Evolutionary conservation across 2,888 invertebrate species (phyloP), one percentile per base, ranked within the genome.

Genomic region (Drosophila mimica): DNA sequence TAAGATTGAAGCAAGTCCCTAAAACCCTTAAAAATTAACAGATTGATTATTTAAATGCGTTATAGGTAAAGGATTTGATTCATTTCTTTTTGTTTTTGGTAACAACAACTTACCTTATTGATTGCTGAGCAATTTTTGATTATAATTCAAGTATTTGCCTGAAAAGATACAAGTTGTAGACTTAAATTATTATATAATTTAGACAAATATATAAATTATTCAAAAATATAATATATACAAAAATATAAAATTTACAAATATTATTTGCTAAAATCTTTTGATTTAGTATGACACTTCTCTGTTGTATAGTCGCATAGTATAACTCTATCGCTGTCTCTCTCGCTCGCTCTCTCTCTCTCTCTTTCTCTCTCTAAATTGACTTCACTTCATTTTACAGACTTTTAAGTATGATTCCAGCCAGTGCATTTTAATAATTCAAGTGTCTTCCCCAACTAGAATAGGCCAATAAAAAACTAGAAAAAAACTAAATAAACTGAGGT

Each of bases 131-230:
- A 30, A 57, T 33, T 48, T 30, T 11, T n/a, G 28, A 30, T 8
- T 25, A 15, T 2, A 46, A 38, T 57, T 40, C 5, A 46, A 13
- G 9, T 9, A 6, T 51, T 38, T 30, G 0, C 8, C 70, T 70
- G 71, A 25, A 70, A 71, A 31, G 57, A 70, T 30, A 56, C 25
- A 46, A 46, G 28, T 25, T 46, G 46, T 8, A 15, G 25, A 8
- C 15, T 4, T 8, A 7, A 46, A 25, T 25, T 46, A 46, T 25
- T 0, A 13, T 25, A 25, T 25, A 2, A 25, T 25, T 25, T 25
- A 25, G 3, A 25, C 25, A 25, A 25, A 25, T 2, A 25, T 25
- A 25, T 25, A 25, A 25, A 25, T 25, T 25, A 25, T 25, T 2
- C 1, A 25, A 25, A 25, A 25, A 25, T 25, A 25, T 25, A 25